Conservation (phyloP, 1,140 invertebrate species). For the Colletes gigas region DNA sequence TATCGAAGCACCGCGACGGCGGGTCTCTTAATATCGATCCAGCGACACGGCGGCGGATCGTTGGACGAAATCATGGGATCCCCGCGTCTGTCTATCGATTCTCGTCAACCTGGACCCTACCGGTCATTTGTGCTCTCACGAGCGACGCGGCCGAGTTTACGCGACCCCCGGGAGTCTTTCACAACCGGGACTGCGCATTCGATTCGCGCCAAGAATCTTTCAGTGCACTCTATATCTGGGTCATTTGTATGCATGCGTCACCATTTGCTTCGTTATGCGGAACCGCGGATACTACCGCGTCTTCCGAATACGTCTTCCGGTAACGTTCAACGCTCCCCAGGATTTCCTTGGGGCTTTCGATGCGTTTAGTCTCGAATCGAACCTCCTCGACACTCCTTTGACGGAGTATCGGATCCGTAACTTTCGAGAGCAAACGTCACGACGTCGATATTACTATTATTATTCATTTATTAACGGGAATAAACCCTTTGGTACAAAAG, state of each 20-base stretch:
- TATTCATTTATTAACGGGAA: no score
- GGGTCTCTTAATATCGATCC: conserved; percentile 53
- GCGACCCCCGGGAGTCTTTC: conserved; percentile 55
- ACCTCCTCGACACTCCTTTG: background rate
- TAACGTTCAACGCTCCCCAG: background rate
- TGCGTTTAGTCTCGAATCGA: no score
- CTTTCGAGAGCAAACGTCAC: background rate
- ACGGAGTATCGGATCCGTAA: no score
- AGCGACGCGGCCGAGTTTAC: conserved; percentile 47
- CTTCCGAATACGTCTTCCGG: conserved; percentile 9
- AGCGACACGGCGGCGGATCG: background rate
- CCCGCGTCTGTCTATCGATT: conserved; percentile 57
- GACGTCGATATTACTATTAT: no score
- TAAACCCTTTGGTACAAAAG: no score
- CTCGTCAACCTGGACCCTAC: conserved; percentile 34
- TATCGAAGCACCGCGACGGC: conserved; percentile 3
- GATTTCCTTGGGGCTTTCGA: background rate
- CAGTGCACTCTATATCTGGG: conserved; percentile 20
- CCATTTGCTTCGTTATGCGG: conserved; percentile 48
- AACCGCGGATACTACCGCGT: conserved; percentile 1
- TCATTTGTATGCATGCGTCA: conserved; percentile 50
- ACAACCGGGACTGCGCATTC: conserved; percentile 45
- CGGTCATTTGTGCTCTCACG: conserved; percentile 56
- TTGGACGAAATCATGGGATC: conserved; percentile 37
- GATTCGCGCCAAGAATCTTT: conserved; percentile 38